Percentiles rank a stretch among this genome's conserved stretches.
Evolutionary conservation across 2,888 invertebrate species (phyloP).

Genomic region (Nineta flava): DNA sequence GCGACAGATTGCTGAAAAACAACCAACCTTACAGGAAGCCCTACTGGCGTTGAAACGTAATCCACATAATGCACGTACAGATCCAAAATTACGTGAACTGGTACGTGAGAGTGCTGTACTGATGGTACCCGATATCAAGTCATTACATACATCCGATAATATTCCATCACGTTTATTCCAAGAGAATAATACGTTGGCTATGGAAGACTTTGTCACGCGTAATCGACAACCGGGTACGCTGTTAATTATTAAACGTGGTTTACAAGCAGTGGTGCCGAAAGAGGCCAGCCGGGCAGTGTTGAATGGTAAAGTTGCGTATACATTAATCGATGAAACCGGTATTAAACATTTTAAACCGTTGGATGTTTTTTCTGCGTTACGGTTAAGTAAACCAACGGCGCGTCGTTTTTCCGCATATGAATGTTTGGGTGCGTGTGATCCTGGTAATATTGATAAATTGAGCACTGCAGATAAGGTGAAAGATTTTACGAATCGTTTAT

Average conservation of each 20-base stretch:
- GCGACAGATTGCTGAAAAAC: conserved; percentile 50
- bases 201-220: conserved; percentile 55
- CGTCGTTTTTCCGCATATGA: conserved; percentile 51
- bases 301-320: conserved; percentile 58
- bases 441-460: conserved; percentile 18
- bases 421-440: conserved; percentile 37
- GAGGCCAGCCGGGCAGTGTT: conserved; percentile 58
- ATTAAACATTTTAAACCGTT: conserved; percentile 60
- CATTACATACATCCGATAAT: conserved; percentile 45
- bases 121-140: conserved; percentile 45
- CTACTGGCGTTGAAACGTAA: conserved; percentile 45
- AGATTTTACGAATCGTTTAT: conserved; percentile 2
- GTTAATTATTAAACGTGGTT: conserved; percentile 54
- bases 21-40: conserved; percentile 43
- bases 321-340: conserved; percentile 60
- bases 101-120: conserved; percentile 58
- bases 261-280: conserved; percentile 61
- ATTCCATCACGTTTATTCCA: conserved; percentile 51
- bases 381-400: conserved; percentile 45
- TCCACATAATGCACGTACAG: conserved; percentile 48
- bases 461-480: conserved; percentile 6
- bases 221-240: conserved; percentile 41
- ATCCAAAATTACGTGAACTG: conserved; percentile 51
- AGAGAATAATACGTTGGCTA: conserved; percentile 54
- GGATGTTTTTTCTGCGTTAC: conserved; percentile 54